Conservation (phyloP, 2,888 invertebrate species). For the Orchesellides sinensis region DNA sequence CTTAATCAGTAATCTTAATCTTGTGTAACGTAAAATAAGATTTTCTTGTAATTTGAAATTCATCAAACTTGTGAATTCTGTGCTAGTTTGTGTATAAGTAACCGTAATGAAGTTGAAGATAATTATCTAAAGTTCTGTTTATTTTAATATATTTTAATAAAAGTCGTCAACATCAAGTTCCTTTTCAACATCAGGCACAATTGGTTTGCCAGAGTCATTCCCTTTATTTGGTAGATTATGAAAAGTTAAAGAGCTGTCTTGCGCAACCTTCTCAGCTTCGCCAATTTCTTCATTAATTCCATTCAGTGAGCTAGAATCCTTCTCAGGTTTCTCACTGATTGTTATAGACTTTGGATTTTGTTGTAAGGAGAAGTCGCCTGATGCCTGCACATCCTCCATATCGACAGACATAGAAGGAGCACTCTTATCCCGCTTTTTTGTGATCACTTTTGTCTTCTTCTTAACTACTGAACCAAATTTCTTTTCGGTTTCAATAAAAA, state of each 20-base stretch:
- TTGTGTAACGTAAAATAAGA: no score
- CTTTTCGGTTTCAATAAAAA: constrained; percentile 65
- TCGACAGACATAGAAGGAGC: constrained; percentile 1
- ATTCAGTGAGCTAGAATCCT: constrained; percentile 1
- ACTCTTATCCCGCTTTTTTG: constrained; percentile 39
- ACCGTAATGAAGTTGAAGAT: no score
- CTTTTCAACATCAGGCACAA: constrained; percentile 14
- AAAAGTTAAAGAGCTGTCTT: no score
- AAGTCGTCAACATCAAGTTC: constrained; percentile 55
- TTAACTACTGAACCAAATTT: constrained; percentile 23
- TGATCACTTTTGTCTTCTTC: constrained; percentile 37
- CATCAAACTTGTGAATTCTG: no score
- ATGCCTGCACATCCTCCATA: constrained; percentile 1
- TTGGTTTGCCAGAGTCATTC: constrained; percentile 1
- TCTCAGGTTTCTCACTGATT: background rate
- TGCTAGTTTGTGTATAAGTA: no score
- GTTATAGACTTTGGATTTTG: background rate
- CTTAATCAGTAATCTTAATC: no score
- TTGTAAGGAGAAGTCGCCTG: constrained; percentile 42
- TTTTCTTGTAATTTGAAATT: no score
- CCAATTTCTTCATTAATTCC: constrained; percentile 11
- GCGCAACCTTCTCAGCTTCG: constrained; percentile 1
- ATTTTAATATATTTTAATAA: constrained; percentile 54
- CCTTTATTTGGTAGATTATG: background rate
- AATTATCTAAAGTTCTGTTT: no score